These are phyloP conservation scores for Epinephelus cyanopodus DNA, from an alignment of 2,113 vertebrate genomes.

Conservation along the genomic window DNA sequence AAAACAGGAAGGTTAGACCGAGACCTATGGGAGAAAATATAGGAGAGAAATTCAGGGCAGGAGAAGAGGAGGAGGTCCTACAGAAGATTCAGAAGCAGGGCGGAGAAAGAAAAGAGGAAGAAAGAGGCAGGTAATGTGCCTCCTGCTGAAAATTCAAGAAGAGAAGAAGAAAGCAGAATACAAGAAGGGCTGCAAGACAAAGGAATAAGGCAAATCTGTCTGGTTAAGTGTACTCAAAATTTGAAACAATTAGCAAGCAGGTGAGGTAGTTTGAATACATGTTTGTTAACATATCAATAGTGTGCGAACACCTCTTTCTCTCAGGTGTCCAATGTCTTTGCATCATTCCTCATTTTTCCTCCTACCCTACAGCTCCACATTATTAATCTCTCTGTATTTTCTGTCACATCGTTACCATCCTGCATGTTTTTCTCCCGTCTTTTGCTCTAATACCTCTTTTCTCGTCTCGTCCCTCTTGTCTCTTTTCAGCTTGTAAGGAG, in stretches of 20 bases:
- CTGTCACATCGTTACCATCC: constrained; percentile 14
- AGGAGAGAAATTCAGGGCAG: neutral
- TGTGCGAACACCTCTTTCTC: constrained; percentile 9
- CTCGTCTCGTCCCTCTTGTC: constrained; percentile 28
- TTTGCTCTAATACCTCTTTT: constrained; percentile 53
- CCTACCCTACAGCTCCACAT: constrained; percentile 1
- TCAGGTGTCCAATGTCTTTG: constrained; percentile 5
- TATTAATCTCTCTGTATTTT: constrained; percentile 41
- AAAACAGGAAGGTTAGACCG: constrained; percentile 11
- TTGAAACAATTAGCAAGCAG: neutral
- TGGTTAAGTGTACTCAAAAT: neutral
- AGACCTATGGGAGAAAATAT: neutral
- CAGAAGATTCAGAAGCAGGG: neutral
- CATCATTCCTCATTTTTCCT: neutral
- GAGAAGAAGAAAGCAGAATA: neutral
- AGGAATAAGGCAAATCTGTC: neutral
- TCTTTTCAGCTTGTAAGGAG: constrained; percentile 35
- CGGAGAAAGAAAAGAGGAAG: neutral
- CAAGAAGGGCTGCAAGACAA: neutral
- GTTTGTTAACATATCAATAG: neutral
- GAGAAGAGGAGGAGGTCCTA: neutral
- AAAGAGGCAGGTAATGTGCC: neutral
- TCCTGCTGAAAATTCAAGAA: neutral
- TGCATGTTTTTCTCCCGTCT: neutral
- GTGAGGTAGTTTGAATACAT: neutral